Percentiles rank a stretch among this genome's conserved stretches.
Evolutionary conservation across 2,888 invertebrate genomes (phyloP).

Genomic region (Cephus spinipes): DNA sequence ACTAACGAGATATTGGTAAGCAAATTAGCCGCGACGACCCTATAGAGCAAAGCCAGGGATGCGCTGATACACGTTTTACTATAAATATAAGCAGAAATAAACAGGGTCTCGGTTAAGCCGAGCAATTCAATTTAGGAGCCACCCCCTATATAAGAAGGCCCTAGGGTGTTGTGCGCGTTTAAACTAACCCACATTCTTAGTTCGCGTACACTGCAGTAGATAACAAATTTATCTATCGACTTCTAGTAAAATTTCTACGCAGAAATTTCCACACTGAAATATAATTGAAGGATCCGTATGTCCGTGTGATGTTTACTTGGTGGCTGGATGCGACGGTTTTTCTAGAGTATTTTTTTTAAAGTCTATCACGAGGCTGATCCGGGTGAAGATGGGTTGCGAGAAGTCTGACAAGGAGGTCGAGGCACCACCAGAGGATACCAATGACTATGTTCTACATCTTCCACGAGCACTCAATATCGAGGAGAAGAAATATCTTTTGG

Average conservation of each 20-base stretch:
- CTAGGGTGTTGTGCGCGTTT: neutral
- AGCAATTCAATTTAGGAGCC: constrained; percentile 51
- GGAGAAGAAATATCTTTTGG: constrained; percentile 92
- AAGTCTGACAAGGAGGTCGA: constrained; percentile 39
- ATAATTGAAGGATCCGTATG: neutral
- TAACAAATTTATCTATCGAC: neutral
- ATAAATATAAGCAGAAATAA: constrained; percentile 22
- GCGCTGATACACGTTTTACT: neutral
- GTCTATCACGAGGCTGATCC: neutral
- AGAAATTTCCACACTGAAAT: neutral
- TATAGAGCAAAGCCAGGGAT: neutral
- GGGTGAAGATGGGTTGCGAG: constrained; percentile 14
- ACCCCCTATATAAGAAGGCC: constrained; percentile 47
- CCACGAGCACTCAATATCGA: constrained; percentile 82
- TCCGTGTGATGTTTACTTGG: neutral
- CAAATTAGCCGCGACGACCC: constrained; percentile 43
- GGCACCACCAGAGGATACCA: constrained; percentile 30
- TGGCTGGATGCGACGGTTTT: neutral
- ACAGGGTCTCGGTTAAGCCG: constrained; percentile 54
- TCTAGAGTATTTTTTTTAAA: neutral
- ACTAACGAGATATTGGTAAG: constrained; percentile 48
- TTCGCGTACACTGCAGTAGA: neutral
- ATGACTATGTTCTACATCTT: constrained; percentile 64
- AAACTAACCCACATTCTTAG: neutral
- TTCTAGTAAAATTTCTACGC: neutral